Conservation (phyloP, 2,888 invertebrate species). For the Idaea dimidiata region DNA sequence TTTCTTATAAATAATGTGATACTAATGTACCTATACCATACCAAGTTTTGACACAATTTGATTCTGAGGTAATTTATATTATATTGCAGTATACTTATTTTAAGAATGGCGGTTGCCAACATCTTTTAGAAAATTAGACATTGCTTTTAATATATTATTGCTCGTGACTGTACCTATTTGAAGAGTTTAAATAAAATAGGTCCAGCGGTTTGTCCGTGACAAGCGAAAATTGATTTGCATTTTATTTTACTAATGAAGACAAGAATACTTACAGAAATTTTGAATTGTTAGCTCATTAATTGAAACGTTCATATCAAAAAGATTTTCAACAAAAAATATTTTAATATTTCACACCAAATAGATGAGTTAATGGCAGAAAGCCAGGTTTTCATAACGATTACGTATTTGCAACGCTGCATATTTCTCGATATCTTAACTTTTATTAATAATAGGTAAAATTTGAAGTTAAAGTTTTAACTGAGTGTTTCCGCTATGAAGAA, state of each 20-base stretch:
- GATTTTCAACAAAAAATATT: neutral
- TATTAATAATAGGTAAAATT: neutral
- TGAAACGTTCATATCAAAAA: neutral
- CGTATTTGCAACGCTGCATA: neutral
- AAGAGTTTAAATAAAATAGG: neutral
- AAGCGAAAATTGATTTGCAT: neutral
- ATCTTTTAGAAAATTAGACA: too few relatives aligned
- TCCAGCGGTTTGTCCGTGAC: neutral
- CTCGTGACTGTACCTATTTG: too few relatives aligned
- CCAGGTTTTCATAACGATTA: neutral
- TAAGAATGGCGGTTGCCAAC: too few relatives aligned
- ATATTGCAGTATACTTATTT: too few relatives aligned
- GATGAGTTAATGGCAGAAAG: neutral
- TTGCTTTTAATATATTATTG: too few relatives aligned
- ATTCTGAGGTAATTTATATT: too few relatives aligned
- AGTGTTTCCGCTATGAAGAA: too few relatives aligned
- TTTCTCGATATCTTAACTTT: neutral
- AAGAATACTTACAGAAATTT: neutral
- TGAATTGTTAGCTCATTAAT: neutral
- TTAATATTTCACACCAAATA: neutral
- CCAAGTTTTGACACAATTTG: too few relatives aligned
- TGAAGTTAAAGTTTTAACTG: too few relatives aligned
- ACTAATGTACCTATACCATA: too few relatives aligned
- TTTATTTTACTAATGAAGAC: neutral
- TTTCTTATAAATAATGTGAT: too few relatives aligned